Conservation (phyloP, 53 echinoderm and acorn worm genomes). For the Holothuria scabra region DNA sequence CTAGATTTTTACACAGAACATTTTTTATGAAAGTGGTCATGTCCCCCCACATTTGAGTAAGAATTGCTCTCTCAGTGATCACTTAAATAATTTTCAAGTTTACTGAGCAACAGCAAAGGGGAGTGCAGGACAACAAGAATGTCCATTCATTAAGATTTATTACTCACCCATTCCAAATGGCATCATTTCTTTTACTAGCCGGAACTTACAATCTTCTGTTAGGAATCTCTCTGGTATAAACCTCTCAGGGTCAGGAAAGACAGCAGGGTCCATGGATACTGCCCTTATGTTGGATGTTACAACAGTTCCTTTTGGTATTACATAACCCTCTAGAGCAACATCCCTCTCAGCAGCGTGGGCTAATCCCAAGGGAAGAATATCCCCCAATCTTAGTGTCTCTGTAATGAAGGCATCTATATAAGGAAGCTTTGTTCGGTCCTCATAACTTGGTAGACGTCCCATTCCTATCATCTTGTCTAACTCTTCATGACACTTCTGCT, state of each 20-base stretch:
- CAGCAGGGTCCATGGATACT: background rate
- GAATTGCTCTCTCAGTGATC: too few species aligned
- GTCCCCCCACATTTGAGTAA: too few species aligned
- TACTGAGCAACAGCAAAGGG: too few species aligned
- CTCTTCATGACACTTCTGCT: slow-evolving; percentile 36
- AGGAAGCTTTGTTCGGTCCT: slow-evolving; percentile 32
- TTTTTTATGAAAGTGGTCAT: too few species aligned
- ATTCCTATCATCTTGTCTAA: background rate
- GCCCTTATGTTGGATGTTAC: slow-evolving; percentile 30
- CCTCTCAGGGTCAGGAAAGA: slow-evolving; percentile 11
- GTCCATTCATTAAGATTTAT: too few species aligned
- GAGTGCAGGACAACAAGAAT: too few species aligned
- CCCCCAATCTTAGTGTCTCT: slow-evolving; percentile 30
- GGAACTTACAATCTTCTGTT: slow-evolving; percentile 4
- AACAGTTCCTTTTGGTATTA: slow-evolving; percentile 37
- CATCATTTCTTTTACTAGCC: slow-evolving; percentile 14
- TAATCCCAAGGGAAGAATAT: slow-evolving; percentile 31
- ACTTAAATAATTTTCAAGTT: too few species aligned
- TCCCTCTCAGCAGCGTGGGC: slow-evolving; percentile 33
- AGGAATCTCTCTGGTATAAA: slow-evolving; percentile 24
- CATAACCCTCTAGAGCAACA: slow-evolving; percentile 22
- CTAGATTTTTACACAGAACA: too few species aligned
- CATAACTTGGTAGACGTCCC: background rate
- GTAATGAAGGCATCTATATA: slow-evolving; percentile 32
- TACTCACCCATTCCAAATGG: slow-evolving; percentile 38